Conservation (phyloP, 2,113 vertebrate species). For the Gallinago undulata region DNA sequence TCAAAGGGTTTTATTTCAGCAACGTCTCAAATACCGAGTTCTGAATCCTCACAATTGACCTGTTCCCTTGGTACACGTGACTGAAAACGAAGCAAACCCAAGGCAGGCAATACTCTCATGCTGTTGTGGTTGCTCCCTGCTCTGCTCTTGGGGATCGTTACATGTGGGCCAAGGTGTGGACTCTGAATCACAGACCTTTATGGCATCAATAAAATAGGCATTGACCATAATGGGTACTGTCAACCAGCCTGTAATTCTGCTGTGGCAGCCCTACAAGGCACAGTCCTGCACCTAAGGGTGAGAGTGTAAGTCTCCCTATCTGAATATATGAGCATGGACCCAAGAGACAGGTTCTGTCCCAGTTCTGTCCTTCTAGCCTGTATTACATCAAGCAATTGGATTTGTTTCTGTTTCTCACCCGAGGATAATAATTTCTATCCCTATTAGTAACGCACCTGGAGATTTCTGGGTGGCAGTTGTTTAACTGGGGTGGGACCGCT, state of each 20-base stretch:
- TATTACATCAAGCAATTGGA: not conserved
- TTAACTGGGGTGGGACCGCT: not conserved
- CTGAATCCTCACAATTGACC: not conserved
- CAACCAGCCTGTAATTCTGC: not conserved
- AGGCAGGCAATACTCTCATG: not conserved
- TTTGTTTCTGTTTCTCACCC: not conserved
- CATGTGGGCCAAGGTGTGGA: not conserved
- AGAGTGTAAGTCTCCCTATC: not conserved
- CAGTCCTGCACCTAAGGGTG: not conserved
- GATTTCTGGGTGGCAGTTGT: not conserved
- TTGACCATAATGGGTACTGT: not conserved
- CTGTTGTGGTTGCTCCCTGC: not conserved
- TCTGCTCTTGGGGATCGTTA: not conserved
- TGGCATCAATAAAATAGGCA: not conserved
- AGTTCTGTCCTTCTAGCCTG: not conserved
- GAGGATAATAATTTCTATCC: not conserved
- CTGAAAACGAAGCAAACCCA: not conserved
- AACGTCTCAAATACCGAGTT: not conserved
- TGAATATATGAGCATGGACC: not conserved
- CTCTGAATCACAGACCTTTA: not conserved
- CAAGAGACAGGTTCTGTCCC: not conserved
- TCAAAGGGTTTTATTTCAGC: not conserved
- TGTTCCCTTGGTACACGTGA: not conserved
- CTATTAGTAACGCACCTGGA: not conserved
- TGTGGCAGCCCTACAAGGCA: not conserved